A percentile compares a stretch with the other conserved stretches of the same genome.
Conservation (phyloP, 2,797 vertebrate species). For the Emys orbicularis region DNA sequence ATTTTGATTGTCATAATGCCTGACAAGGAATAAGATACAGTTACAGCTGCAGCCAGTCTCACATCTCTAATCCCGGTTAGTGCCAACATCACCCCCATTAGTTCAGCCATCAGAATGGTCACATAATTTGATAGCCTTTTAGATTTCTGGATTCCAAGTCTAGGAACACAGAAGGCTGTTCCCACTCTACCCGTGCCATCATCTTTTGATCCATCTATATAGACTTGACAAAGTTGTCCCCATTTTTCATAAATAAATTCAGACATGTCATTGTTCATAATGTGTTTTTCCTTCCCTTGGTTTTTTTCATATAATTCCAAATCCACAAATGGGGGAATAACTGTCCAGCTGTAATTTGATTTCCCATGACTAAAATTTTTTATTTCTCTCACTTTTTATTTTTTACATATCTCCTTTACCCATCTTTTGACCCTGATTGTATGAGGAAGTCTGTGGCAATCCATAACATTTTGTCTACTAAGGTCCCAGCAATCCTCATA, state of each 20-base stretch:
- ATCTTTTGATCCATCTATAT: background rate
- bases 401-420: background rate
- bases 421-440: background rate
- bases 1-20: background rate
- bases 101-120: background rate
- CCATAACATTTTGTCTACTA: background rate
- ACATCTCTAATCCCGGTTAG: background rate
- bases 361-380: background rate
- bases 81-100: too few species aligned
- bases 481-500: background rate
- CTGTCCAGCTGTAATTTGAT: background rate
- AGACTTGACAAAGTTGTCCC: background rate
- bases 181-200: too few species aligned
- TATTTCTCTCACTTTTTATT: background rate
- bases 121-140: background rate
- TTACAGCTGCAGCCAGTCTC: background rate
- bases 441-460: background rate
- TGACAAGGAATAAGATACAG: background rate
- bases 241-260: background rate
- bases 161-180: background rate
- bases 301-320: background rate
- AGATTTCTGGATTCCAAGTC: background rate
- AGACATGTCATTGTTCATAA: background rate
- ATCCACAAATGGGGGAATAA: background rate
- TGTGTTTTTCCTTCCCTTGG: background rate